Base-by-base conservation (phyloP, 1,140 invertebrate genomes). In the Cherax destructor region DNA sequence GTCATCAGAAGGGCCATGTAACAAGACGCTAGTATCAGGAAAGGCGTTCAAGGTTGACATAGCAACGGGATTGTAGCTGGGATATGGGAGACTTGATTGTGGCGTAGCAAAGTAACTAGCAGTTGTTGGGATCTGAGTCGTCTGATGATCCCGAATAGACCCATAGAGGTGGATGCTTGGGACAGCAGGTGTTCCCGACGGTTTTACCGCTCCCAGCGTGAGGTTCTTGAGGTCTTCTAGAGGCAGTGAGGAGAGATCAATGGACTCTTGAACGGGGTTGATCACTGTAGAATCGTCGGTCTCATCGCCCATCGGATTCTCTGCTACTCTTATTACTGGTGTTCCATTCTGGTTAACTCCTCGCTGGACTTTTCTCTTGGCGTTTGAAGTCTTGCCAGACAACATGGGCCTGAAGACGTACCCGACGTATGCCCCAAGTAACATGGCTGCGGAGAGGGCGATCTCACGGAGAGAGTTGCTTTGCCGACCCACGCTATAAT, bases 391-490 rank as follows among this genome's bases (percentile, higher is more conserved):
- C n/a, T 83, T 89, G 9, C 76, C 50, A 13, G 16, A 16, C 4
- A 47, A 18, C 4, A 10, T n/a, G 1, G 61, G 49, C 9, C 52
- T 65, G 79, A 89, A 30, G 18, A 80, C 41, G 49, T 89, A 89
- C 4, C 87, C 87, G 47, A 49, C 50, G 52, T 89, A 89, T 1
- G 87, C 87, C 13, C 79, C 87, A 9, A 89, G 69, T n/a, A 89
- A 61, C 87, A 89, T 89, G 21, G 78, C 87, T 18, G 87, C 87
- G 0, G 87, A 89, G 11, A 89, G 56, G 10, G 87, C 87, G 7
- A 89, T 89, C 50, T 89, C 79, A 13, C 79, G 83, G 4, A 89
- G 65, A 4, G 87, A 41, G 30, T 74, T 65, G 49, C 83, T 52
- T 41, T 83, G 80, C 10, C 87, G 79, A 3, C 78, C 86, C 5